Percentiles rank a stretch among this genome's conserved stretches.
Conservation (phyloP, 1,140 invertebrate genomes). For the Drosophila oshimai region DNA sequence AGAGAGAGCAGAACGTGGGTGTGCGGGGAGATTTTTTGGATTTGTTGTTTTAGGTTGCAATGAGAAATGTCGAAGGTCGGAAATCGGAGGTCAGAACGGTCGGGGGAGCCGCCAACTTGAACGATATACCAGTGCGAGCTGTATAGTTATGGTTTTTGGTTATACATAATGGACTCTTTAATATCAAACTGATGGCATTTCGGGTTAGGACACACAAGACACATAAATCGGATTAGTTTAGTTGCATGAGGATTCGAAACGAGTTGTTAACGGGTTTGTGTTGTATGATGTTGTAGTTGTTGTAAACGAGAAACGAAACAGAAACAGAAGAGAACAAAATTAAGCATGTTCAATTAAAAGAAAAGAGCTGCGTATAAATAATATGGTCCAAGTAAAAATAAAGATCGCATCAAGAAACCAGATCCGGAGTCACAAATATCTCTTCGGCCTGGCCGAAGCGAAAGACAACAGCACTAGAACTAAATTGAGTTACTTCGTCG, state of each 20-base stretch:
- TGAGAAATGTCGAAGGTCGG: conserved; percentile 40
- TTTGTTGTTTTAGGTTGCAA: conserved; percentile 68
- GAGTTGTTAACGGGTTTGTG: conserved; percentile 62
- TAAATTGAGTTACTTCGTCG: too few relatives aligned
- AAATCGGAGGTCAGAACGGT: conserved; percentile 10
- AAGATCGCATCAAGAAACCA: conserved; percentile 18
- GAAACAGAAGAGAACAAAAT: conserved; percentile 75
- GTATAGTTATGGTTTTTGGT: not conserved
- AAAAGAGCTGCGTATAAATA: conserved; percentile 38
- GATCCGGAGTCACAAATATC: conserved; percentile 13
- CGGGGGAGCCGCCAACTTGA: conserved; percentile 5
- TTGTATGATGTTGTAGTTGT: conserved; percentile 44
- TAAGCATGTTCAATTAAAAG: conserved; percentile 72
- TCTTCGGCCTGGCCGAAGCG: not conserved
- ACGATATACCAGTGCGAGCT: conserved; percentile 10
- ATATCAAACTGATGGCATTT: conserved; percentile 60
- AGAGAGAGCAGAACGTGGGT: conserved; percentile 75
- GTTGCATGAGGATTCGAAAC: conserved; percentile 67
- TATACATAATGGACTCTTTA: conserved; percentile 27
- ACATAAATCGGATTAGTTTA: conserved; percentile 38
- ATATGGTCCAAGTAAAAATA: conserved; percentile 29
- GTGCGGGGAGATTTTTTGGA: conserved; percentile 76
- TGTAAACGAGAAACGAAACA: conserved; percentile 67
- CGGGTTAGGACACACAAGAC: conserved; percentile 49
- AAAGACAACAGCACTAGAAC: too few relatives aligned